phyloP scores from a whole-genome alignment of 2,113 vertebrate genomes.

The Pycnonotus jocosus region DNA sequence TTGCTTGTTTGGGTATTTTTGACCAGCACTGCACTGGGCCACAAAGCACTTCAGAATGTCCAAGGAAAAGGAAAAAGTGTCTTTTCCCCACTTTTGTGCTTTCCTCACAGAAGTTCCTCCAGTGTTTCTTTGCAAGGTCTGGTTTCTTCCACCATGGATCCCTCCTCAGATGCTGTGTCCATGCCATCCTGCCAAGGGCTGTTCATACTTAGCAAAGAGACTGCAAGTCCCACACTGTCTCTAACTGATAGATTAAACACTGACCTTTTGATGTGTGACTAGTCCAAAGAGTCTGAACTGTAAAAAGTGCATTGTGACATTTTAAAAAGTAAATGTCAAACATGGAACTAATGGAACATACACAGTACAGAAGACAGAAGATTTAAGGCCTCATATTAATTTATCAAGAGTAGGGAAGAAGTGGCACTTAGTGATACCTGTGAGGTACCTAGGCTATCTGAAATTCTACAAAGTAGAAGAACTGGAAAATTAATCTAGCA shows the following conservation, averaged over 20 bases:
- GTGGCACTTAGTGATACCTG: background rate
- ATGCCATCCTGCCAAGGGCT: background rate
- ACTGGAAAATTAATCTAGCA: background rate
- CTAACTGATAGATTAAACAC: background rate
- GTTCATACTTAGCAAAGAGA: background rate
- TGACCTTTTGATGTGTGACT: background rate
- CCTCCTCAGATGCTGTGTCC: background rate
- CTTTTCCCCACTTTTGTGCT: background rate
- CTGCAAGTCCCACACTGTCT: background rate
- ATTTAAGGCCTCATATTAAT: background rate
- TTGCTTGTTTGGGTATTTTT: background rate
- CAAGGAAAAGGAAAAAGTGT: background rate
- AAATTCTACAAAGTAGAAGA: background rate
- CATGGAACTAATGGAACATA: background rate
- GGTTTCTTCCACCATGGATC: background rate
- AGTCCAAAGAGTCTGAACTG: background rate
- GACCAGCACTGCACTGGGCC: background rate
- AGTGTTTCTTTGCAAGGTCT: background rate
- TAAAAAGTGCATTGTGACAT: background rate
- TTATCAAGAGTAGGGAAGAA: background rate
- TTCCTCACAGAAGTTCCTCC: background rate
- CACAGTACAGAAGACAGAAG: background rate
- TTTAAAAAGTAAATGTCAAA: conserved; percentile 8
- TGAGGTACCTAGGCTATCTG: background rate
- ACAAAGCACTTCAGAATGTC: background rate